phyloP scores from a whole-genome alignment of 1,140 invertebrate species.

The Spodoptera frugiperda region DNA sequence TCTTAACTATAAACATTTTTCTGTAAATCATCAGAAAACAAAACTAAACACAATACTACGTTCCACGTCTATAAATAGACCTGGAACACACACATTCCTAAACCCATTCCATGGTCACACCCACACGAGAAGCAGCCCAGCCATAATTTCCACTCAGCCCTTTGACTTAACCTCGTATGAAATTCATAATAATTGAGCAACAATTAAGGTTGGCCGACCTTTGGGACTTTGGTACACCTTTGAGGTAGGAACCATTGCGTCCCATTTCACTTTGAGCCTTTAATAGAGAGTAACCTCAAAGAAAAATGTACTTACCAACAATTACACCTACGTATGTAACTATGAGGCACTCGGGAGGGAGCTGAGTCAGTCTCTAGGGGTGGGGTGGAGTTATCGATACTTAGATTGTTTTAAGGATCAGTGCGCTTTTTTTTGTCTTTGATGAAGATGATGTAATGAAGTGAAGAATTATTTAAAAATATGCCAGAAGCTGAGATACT shows the following conservation, averaged over 20 bases:
- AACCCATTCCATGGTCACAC: constrained; percentile 23
- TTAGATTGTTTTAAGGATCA: too few relatives aligned
- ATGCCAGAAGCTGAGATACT: too few relatives aligned
- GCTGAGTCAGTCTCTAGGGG: constrained; percentile 76
- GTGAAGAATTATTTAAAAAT: too few relatives aligned
- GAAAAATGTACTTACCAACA: constrained; percentile 85
- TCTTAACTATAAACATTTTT: too few relatives aligned
- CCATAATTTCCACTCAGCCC: constrained; percentile 66
- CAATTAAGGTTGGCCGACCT: constrained; percentile 75
- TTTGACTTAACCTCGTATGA: constrained; percentile 77
- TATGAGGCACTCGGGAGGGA: constrained; percentile 75
- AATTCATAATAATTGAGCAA: constrained; percentile 85
- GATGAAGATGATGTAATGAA: too few relatives aligned
- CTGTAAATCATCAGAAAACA: neutral
- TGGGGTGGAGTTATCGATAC: constrained; percentile 52
- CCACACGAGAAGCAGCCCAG: constrained; percentile 34
- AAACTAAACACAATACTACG: neutral
- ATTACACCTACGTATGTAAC: constrained; percentile 84
- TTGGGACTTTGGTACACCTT: constrained; percentile 74
- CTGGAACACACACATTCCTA: neutral
- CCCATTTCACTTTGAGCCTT: constrained; percentile 82
- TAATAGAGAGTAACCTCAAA: constrained; percentile 86
- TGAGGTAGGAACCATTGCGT: constrained; percentile 78
- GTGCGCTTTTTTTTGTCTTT: neutral
- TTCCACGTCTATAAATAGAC: neutral